Evolutionary conservation across 2,113 vertebrate genomes (phyloP).

Genomic region (Steatornis caripensis): DNA sequence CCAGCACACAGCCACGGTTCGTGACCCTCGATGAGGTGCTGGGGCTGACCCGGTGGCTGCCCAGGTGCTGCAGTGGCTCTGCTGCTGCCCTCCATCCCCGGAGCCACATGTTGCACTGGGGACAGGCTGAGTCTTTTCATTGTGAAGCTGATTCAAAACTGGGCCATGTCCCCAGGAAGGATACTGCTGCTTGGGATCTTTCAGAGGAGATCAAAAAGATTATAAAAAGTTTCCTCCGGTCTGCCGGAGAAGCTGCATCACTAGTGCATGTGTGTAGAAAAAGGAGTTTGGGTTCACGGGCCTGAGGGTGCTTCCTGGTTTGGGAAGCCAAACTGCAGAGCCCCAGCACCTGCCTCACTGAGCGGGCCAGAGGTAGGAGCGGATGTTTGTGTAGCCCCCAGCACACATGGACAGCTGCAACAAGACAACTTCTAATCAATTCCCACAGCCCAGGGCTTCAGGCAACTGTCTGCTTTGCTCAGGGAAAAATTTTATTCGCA

Average conservation of each 20-base stretch:
- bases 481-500: neutral
- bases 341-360: accelerated
- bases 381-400: neutral
- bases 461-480: neutral
- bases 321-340: neutral
- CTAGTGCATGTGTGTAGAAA: neutral
- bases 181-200: neutral
- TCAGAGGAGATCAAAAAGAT: neutral
- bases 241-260: neutral
- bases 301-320: neutral
- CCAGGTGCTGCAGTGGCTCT: neutral
- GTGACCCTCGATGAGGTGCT: accelerated
- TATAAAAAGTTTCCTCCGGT: neutral
- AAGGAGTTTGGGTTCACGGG: neutral
- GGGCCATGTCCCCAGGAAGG: neutral
- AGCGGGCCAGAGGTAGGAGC: accelerated
- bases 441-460: neutral
- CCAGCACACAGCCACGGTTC: accelerated
- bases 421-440: neutral
- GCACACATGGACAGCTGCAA: neutral
- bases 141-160: neutral
- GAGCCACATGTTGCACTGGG: accelerated
- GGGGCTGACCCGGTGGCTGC: accelerated
- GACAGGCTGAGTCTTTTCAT: neutral
- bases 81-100: neutral